Percentiles rank a stretch among this genome's conserved stretches.
phyloP scores from a whole-genome alignment of 1,140 invertebrate species.

The Trichonephila inaurata region DNA sequence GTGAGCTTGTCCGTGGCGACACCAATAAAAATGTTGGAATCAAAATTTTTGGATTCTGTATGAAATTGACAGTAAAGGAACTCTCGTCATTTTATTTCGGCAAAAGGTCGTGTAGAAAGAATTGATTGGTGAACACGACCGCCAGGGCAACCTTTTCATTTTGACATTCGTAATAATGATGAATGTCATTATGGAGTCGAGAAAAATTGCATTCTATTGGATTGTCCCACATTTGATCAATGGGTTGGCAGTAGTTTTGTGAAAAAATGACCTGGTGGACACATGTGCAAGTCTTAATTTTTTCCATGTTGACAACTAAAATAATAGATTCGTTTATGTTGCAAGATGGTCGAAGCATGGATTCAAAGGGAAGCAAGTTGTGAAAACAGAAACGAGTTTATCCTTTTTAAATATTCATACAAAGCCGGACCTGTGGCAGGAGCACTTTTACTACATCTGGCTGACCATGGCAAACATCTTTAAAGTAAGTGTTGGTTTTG shows the following conservation, averaged over 20 bases:
- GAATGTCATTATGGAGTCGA: neutral
- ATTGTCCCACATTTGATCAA: neutral
- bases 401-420: slow-evolving; percentile 1
- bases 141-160: neutral
- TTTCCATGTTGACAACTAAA: neutral
- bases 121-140: neutral
- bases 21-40: neutral
- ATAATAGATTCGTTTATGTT: neutral
- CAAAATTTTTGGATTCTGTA: neutral
- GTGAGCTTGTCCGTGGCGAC: neutral
- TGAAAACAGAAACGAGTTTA: neutral
- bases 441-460: neutral
- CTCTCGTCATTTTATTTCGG: no score
- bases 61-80: neutral
- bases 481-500: neutral
- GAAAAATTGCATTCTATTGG: neutral
- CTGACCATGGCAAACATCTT: neutral
- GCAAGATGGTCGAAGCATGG: neutral
- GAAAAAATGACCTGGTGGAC: slow-evolving; percentile 17
- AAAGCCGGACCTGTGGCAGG: neutral
- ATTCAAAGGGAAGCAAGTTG: neutral
- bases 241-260: neutral
- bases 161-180: neutral
- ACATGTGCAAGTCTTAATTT: neutral
- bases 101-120: neutral